These are phyloP conservation scores for Sphecodes monilicornis DNA, from an alignment of 2,888 invertebrate genomes.

Conservation along the genomic window DNA sequence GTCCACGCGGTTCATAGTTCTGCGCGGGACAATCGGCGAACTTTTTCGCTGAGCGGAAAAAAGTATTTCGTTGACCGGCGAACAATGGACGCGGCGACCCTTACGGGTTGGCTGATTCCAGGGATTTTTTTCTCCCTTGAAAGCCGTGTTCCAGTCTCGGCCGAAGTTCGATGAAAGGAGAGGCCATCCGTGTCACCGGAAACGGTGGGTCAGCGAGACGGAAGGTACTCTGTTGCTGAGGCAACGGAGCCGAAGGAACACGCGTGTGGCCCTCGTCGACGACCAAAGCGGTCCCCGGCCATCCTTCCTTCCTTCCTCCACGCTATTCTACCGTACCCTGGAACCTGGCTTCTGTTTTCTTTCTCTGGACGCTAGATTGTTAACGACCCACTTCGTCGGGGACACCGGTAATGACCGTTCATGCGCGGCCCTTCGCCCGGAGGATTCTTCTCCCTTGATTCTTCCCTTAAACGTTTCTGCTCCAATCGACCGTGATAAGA, in stretches of 20 bases:
- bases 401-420: conserved; percentile 29
- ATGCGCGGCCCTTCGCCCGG: conserved; percentile 15
- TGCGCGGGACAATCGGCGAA: conserved; percentile 37
- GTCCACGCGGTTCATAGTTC: conserved; percentile 21
- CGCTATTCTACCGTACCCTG: conserved; percentile 48
- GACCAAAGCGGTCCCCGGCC: conserved; percentile 57
- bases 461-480: conserved; percentile 8
- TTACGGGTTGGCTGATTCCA: conserved; percentile 41
- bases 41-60: conserved; percentile 32
- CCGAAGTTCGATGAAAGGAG: conserved; percentile 68
- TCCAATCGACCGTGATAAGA: not conserved
- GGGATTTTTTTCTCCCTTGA: conserved; percentile 34
- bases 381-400: conserved; percentile 57
- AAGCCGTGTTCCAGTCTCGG: conserved; percentile 54
- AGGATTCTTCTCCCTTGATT: conserved; percentile 12
- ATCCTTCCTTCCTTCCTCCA: conserved; percentile 53
- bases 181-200: conserved; percentile 77
- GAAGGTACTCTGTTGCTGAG: conserved; percentile 81
- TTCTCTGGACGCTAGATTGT: conserved; percentile 38
- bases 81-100: conserved; percentile 60
- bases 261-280: conserved; percentile 55
- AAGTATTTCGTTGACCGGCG: conserved; percentile 55
- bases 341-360: conserved; percentile 36
- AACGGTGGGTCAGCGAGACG: conserved; percentile 80
- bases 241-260: conserved; percentile 77